Percentiles rank a stretch among this genome's conserved stretches.
phyloP scores from a whole-genome alignment of 1,140 invertebrate species.

The Dreissena polymorpha region DNA sequence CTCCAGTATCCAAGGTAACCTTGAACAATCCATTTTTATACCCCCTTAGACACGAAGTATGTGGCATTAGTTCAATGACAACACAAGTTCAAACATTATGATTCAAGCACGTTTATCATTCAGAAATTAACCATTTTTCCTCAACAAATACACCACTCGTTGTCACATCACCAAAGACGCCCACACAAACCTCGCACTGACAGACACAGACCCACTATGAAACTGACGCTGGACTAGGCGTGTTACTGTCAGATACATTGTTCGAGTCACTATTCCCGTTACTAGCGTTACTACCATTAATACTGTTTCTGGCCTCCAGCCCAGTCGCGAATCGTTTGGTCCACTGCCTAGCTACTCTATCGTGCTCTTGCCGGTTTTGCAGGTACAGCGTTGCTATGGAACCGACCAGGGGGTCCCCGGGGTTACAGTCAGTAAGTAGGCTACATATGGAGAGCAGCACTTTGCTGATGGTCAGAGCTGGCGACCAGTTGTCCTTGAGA shows the following conservation, averaged over 20 bases:
- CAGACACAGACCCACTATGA: conserved; percentile 43
- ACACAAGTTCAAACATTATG: too few species aligned
- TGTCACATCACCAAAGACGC: too few species aligned
- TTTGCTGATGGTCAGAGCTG: conserved; percentile 79
- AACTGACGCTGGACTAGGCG: conserved; percentile 52
- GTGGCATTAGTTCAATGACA: too few species aligned
- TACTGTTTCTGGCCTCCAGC: conserved; percentile 51
- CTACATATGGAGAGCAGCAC: conserved; percentile 88
- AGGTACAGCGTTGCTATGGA: conserved; percentile 99
- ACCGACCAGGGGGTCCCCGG: conserved; percentile 97
- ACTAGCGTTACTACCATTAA: conserved; percentile 33
- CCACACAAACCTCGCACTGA: conserved; percentile 25
- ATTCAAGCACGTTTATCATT: not conserved
- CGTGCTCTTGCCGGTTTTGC: conserved; percentile 98
- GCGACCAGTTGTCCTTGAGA: conserved; percentile 80
- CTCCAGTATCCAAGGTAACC: too few species aligned
- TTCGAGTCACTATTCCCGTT: conserved; percentile 23
- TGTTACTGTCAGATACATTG: conserved; percentile 37
- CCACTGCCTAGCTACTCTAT: conserved; percentile 98
- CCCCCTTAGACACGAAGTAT: too few species aligned
- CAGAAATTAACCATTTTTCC: not conserved
- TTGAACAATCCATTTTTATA: too few species aligned
- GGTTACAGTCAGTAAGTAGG: conserved; percentile 85
- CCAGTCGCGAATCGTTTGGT: conserved; percentile 98
- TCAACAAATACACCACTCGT: not conserved